A percentile compares a stretch with the other conserved stretches of the same genome.
Evolutionary conservation across 2,888 invertebrate species (phyloP).

Genomic region (Steinernema scapterisci): DNA sequence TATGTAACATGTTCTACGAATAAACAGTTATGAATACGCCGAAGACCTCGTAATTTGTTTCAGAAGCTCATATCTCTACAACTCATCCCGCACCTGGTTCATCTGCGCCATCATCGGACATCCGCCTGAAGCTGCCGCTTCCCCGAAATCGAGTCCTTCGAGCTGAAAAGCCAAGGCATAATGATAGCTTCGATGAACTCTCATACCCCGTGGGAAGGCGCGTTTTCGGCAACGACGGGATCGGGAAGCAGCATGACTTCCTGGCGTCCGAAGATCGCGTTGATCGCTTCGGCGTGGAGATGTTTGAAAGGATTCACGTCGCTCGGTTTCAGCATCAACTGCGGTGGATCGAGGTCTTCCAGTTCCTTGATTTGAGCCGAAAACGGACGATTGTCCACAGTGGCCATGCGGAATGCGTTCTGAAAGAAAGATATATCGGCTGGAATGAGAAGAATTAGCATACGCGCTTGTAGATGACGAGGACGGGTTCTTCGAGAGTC

Average conservation of each 20-base stretch:
- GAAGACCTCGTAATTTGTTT: too few species aligned
- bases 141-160: constrained; percentile 6
- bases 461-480: constrained; percentile 36
- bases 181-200: not conserved
- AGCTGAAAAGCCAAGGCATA: not conserved
- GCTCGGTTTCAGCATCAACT: constrained; percentile 35
- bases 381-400: not conserved
- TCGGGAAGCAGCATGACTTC: constrained; percentile 58
- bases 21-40: not conserved
- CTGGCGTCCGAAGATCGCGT: constrained; percentile 57
- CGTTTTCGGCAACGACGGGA: constrained; percentile 37
- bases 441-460: not conserved
- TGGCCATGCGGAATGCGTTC: constrained; percentile 10
- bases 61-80: too few species aligned
- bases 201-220: constrained; percentile 3
- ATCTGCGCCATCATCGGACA: constrained; percentile 55
- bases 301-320: constrained; percentile 53
- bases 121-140: constrained; percentile 38
- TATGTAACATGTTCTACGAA: not conserved
- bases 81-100: constrained; percentile 37
- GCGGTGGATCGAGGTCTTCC: constrained; percentile 14
- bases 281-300: constrained; percentile 52
- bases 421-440: not conserved
- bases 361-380: not conserved
- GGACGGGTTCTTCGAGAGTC: constrained; percentile 16